These are phyloP conservation scores for Varanus komodoensis DNA, from an alignment of 2,113 vertebrate genomes.

Conservation along the genomic window DNA sequence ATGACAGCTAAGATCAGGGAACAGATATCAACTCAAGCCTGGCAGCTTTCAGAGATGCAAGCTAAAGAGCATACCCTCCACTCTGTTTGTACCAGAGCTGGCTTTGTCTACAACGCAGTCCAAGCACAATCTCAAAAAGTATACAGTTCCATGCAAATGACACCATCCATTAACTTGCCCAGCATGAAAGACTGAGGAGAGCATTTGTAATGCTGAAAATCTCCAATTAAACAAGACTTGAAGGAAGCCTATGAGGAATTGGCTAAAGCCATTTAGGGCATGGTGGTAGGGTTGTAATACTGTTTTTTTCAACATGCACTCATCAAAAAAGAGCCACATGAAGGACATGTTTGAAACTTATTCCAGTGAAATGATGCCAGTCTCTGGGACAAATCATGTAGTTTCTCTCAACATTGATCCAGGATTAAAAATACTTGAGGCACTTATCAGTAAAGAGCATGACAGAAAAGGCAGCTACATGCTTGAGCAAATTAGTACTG, in stretches of 20 bases:
- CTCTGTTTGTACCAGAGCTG: not conserved
- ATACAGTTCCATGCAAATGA: not conserved
- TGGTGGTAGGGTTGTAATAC: not conserved
- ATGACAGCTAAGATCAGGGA: not conserved
- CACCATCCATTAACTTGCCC: not conserved
- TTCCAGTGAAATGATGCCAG: not conserved
- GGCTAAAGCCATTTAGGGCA: not conserved
- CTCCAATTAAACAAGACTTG: not conserved
- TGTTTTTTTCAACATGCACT: not conserved
- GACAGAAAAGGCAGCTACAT: slow-evolving; percentile 1
- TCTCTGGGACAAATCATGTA: not conserved
- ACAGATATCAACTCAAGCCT: not conserved
- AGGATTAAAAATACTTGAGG: not conserved
- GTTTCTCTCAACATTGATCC: not conserved
- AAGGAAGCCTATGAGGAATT: not conserved
- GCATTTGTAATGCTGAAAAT: not conserved
- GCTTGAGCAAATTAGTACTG: not conserved
- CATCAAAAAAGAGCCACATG: not conserved
- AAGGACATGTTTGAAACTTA: not conserved
- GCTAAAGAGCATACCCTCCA: not conserved
- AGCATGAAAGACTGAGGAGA: not conserved
- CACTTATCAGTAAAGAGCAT: not conserved
- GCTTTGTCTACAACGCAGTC: not conserved
- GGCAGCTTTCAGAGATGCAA: not conserved
- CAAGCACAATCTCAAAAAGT: not conserved